phyloP scores from a whole-genome alignment of 2,888 invertebrate genomes.

The Kryphioiulus occultus region DNA sequence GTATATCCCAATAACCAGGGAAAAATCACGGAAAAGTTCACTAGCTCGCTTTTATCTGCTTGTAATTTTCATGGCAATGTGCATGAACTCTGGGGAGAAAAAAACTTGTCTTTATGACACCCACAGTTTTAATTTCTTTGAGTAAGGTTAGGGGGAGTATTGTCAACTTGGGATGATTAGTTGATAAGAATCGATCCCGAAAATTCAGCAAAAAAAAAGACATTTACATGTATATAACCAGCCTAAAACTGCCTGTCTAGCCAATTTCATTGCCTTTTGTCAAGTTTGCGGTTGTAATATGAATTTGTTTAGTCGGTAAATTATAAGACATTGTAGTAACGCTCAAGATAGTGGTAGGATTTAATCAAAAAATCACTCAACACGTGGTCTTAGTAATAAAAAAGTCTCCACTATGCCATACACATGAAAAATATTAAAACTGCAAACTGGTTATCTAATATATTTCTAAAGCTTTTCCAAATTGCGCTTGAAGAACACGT shows the following conservation, averaged over 20 bases:
- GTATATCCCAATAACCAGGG: constrained; percentile 31
- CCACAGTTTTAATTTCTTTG: neutral
- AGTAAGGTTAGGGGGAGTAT: neutral
- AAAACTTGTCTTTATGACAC: neutral
- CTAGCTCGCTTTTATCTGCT: neutral
- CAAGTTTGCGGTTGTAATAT: too few species aligned
- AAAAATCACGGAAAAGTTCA: constrained; percentile 12
- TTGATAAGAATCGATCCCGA: neutral
- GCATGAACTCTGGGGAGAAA: neutral
- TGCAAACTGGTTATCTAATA: too few species aligned
- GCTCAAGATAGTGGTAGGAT: too few species aligned
- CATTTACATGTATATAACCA: neutral
- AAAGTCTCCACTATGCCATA: too few species aligned
- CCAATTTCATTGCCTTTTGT: neutral
- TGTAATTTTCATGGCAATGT: constrained; percentile 5
- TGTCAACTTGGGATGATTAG: neutral
- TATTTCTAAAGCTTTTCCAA: too few species aligned
- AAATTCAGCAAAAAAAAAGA: neutral
- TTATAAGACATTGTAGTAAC: too few species aligned
- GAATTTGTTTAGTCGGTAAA: too few species aligned
- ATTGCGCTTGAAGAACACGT: too few species aligned
- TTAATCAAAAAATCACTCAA: too few species aligned
- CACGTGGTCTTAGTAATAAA: too few species aligned
- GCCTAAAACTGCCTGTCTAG: neutral
- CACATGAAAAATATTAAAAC: too few species aligned